Evolutionary conservation across 2,888 invertebrate species (phyloP).

Genomic region (Agrypnus murinus): DNA sequence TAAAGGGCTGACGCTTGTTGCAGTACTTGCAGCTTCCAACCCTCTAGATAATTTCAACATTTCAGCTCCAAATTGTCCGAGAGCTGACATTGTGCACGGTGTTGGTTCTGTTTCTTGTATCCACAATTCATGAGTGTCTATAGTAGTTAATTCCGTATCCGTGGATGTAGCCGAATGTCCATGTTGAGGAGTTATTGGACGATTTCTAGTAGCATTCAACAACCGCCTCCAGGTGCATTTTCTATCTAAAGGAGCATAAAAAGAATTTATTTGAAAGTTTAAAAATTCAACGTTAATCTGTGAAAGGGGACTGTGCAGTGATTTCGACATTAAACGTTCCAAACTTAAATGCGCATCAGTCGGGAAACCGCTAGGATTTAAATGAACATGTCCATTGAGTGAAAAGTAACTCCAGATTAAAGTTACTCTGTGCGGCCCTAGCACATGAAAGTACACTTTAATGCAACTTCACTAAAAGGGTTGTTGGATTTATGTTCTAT

Average conservation of each 20-base stretch:
- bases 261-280: constrained; percentile 18
- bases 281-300: background rate
- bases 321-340: background rate
- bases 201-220: constrained; percentile 71
- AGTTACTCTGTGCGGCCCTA: constrained; percentile 3
- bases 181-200: constrained; percentile 74
- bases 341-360: constrained; percentile 12
- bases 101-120: constrained; percentile 80
- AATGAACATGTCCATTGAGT: constrained; percentile 21
- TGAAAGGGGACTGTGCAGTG: background rate
- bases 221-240: constrained; percentile 86
- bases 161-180: constrained; percentile 83
- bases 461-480: constrained; percentile 17
- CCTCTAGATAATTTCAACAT: constrained; percentile 89
- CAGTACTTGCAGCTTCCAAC: constrained; percentile 79
- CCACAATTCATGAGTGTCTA: constrained; percentile 90
- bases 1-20: constrained; percentile 31
- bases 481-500: background rate
- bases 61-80: constrained; percentile 90
- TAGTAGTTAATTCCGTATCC: constrained; percentile 88
- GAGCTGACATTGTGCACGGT: constrained; percentile 88
- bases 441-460: constrained; percentile 4
- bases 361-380: constrained; percentile 18
- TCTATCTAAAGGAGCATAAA: constrained; percentile 73
- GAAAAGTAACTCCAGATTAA: constrained; percentile 28